Evolutionary conservation across 2,113 vertebrate species (phyloP).

Genomic region (Natator depressus): DNA sequence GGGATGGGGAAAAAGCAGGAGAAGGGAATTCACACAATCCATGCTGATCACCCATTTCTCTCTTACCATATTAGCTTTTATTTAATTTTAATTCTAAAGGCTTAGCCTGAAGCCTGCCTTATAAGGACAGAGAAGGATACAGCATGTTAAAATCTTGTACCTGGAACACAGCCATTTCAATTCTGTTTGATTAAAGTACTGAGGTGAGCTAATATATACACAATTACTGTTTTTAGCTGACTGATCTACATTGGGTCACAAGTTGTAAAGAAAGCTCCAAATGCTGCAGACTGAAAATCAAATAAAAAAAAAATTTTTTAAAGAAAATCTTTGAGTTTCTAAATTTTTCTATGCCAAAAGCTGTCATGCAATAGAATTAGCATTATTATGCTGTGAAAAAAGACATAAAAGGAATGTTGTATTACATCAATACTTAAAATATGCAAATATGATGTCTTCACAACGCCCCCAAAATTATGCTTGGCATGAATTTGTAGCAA

Average conservation of each 20-base stretch:
- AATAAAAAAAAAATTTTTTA: background rate
- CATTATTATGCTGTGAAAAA: slow-evolving; percentile 59
- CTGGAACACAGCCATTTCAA: background rate
- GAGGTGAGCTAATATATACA: background rate
- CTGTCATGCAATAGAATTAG: slow-evolving; percentile 31
- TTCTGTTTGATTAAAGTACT: slow-evolving; percentile 44
- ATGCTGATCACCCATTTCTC: background rate
- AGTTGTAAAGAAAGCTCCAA: slow-evolving; percentile 49
- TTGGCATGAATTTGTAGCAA: slow-evolving; percentile 63
- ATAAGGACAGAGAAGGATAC: background rate
- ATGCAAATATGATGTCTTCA: slow-evolving; percentile 67
- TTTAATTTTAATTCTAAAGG: background rate
- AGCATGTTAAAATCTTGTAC: background rate
- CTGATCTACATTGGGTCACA: slow-evolving; percentile 38
- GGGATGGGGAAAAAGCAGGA: background rate
- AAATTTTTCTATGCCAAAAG: slow-evolving; percentile 26
- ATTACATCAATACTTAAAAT: slow-evolving; percentile 71
- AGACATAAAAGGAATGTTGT: slow-evolving; percentile 66
- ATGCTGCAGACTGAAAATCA: slow-evolving; percentile 12
- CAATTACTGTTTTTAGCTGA: slow-evolving; percentile 58
- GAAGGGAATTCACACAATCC: background rate
- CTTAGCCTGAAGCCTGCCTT: background rate
- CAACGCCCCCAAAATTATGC: slow-evolving; percentile 51
- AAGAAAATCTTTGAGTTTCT: background rate
- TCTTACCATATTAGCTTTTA: background rate